phyloP scores from a whole-genome alignment of 2,888 invertebrate genomes.

The Lordiphosa andalusiaca region DNA sequence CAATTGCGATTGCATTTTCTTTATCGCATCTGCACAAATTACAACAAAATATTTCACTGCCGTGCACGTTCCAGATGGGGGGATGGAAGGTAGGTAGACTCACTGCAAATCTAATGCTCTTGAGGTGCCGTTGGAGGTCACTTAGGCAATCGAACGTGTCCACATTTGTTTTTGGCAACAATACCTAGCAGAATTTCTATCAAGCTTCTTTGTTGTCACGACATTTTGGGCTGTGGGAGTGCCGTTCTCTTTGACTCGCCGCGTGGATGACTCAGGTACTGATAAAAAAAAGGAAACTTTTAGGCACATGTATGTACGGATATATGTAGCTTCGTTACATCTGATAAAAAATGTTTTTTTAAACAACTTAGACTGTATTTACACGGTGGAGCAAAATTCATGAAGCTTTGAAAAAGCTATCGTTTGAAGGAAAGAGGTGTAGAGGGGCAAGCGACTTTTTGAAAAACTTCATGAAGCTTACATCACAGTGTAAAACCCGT shows the following conservation, averaged over 20 bases:
- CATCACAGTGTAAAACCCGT: too few species aligned
- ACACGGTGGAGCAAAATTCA: too few species aligned
- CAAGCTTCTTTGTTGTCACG: slow-evolving; percentile 22
- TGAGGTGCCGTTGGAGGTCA: slow-evolving; percentile 37
- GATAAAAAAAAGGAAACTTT: slow-evolving; percentile 1
- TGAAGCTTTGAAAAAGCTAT: too few species aligned
- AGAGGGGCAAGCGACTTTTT: too few species aligned
- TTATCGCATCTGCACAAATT: slow-evolving; percentile 64
- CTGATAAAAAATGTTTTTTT: too few species aligned
- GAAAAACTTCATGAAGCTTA: too few species aligned
- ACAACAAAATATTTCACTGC: slow-evolving; percentile 36
- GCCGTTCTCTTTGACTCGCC: slow-evolving; percentile 35
- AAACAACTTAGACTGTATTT: too few species aligned
- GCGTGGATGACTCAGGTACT: slow-evolving; percentile 30
- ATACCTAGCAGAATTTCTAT: slow-evolving; percentile 21
- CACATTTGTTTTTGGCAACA: slow-evolving; percentile 32
- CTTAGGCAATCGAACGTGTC: slow-evolving; percentile 45
- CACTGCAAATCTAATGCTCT: slow-evolving; percentile 12
- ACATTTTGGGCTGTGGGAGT: slow-evolving; percentile 13
- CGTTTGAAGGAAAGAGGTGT: too few species aligned
- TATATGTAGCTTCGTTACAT: too few species aligned
- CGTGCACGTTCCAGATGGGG: slow-evolving; percentile 27
- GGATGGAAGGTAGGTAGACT: slow-evolving; percentile 6
- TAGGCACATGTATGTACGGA: too few species aligned
- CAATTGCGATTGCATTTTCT: slow-evolving; percentile 55